phyloP scores from a whole-genome alignment of 2,113 vertebrate genomes.

The Donacobius atricapilla region DNA sequence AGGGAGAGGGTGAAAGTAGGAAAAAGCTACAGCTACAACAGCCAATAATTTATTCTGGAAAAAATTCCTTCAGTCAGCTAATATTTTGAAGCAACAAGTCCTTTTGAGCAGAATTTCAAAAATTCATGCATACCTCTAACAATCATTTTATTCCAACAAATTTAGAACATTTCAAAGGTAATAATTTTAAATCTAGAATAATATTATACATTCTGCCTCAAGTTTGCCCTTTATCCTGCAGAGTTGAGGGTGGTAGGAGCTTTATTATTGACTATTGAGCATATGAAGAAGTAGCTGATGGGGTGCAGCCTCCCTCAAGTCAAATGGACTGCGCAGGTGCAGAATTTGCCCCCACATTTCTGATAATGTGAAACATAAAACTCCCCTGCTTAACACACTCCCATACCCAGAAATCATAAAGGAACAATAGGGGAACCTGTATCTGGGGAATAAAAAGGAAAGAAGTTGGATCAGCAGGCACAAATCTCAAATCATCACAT shows the following conservation, averaged over 20 bases:
- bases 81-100: slow-evolving; percentile 1
- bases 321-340: background rate
- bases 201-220: background rate
- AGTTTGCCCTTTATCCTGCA: background rate
- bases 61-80: background rate
- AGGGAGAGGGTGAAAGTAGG: background rate
- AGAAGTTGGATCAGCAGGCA: background rate
- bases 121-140: background rate
- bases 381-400: fast-evolving
- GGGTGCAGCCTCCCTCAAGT: background rate
- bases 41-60: background rate
- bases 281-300: background rate
- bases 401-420: background rate
- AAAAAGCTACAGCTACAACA: background rate
- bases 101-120: background rate
- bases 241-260: background rate
- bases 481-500: background rate
- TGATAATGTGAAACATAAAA: background rate
- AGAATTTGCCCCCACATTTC: background rate
- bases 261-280: background rate
- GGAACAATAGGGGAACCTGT: fast-evolving
- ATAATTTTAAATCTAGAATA: background rate
- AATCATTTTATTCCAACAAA: background rate
- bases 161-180: background rate
- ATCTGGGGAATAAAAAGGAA: background rate